Evolutionary conservation across 2,888 invertebrate species (phyloP).

Genomic region (Leptinotarsa juncta): DNA sequence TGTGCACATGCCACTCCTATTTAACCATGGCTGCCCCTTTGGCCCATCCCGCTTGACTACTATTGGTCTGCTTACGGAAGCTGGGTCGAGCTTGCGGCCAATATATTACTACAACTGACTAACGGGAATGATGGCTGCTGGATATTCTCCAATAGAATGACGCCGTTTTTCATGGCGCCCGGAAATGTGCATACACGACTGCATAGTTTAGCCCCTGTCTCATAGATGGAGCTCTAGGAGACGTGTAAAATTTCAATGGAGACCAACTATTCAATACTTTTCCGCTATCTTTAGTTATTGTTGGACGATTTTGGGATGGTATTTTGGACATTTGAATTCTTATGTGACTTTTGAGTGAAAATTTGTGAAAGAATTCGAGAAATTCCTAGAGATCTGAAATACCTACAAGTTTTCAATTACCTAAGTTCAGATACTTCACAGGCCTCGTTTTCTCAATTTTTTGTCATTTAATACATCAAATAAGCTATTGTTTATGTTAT

Average conservation of each 20-base stretch:
- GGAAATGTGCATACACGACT: conserved; percentile 17
- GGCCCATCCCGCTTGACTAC: conserved; percentile 47
- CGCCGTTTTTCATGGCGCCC: conserved; percentile 53
- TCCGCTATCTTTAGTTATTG: not conserved
- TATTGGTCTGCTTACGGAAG: conserved; percentile 58
- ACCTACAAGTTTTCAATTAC: not conserved
- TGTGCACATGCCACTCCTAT: conserved; percentile 58
- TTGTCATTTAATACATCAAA: not conserved
- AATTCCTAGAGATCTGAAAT: not conserved
- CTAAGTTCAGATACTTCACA: not conserved
- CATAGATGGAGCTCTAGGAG: conserved; percentile 55
- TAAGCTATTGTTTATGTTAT: not conserved
- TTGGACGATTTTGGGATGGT: not conserved
- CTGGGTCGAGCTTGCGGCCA: conserved; percentile 57
- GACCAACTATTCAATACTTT: not conserved
- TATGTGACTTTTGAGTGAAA: not conserved
- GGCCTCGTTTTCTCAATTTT: not conserved
- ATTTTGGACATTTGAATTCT: not conserved
- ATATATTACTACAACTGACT: conserved; percentile 61
- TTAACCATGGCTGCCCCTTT: conserved; percentile 61
- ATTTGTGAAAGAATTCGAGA: not conserved
- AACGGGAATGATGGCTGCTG: conserved; percentile 69
- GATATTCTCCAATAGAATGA: conserved; percentile 64
- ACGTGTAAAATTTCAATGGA: not conserved
- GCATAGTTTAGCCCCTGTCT: conserved; percentile 45